phyloP scores from a whole-genome alignment of 2,797 vertebrate species.

The Nasua narica region DNA sequence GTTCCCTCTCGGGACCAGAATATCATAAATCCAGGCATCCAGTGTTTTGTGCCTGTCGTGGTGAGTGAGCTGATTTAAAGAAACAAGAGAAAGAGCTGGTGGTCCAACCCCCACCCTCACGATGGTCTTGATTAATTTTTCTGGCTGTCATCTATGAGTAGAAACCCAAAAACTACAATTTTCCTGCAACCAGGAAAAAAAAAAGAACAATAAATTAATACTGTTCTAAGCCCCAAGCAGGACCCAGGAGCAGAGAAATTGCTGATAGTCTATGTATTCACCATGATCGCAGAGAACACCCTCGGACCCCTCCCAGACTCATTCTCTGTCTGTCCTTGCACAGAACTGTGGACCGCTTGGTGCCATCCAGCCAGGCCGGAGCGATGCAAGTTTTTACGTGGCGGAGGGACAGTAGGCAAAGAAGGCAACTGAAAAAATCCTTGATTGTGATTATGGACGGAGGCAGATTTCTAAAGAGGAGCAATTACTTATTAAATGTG shows the following conservation, averaged over 20 bases:
- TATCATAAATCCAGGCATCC: background rate
- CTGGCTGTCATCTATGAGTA: background rate
- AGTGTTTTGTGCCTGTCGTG: background rate
- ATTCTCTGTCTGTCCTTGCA: background rate
- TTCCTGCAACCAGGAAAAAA: background rate
- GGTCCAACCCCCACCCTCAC: background rate
- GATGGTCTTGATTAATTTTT: background rate
- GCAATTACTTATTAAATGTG: background rate
- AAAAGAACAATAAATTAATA: background rate
- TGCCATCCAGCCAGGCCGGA: background rate
- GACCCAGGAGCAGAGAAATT: background rate
- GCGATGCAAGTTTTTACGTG: background rate
- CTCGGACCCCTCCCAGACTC: accelerated
- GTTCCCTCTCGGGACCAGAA: background rate
- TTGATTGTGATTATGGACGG: background rate
- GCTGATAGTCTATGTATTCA: background rate
- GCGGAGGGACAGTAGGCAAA: background rate
- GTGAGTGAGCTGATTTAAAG: background rate
- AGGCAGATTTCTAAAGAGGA: background rate
- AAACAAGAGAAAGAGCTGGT: background rate
- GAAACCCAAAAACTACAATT: background rate
- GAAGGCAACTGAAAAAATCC: background rate
- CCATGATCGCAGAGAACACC: background rate
- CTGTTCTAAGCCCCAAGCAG: background rate
- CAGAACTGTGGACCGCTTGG: accelerated